phyloP scores from a whole-genome alignment of 1,140 invertebrate species.

The Cydia strobilella region DNA sequence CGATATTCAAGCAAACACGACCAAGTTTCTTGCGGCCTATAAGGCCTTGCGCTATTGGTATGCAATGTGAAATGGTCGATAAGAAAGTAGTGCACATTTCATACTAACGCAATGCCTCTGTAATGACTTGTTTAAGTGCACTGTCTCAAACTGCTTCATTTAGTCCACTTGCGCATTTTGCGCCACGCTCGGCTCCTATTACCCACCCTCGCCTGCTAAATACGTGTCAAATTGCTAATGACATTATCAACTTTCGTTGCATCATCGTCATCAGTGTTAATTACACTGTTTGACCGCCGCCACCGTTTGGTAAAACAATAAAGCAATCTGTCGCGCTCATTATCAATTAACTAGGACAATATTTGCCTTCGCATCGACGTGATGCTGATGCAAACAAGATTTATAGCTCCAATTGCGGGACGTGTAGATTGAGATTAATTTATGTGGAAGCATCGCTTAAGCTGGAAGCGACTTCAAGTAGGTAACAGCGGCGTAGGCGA shows the following conservation, averaged over 20 bases:
- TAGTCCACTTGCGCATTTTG: conserved; percentile 52
- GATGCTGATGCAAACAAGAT: conserved; percentile 36
- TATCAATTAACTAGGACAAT: conserved; percentile 54
- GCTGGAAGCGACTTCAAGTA: conserved; percentile 62
- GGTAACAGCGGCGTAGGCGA: conserved; percentile 75
- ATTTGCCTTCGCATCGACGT: conserved; percentile 40
- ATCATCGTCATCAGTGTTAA: conserved; percentile 60
- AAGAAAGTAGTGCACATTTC: background rate
- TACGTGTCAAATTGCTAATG: conserved; percentile 73
- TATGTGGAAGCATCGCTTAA: conserved; percentile 69
- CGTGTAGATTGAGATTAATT: conserved; percentile 36
- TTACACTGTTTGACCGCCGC: conserved; percentile 56
- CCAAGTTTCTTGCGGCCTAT: background rate
- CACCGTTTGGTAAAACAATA: conserved; percentile 63
- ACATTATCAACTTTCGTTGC: conserved; percentile 75
- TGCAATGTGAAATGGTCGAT: background rate
- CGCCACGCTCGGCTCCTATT: conserved; percentile 57
- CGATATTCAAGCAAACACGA: background rate
- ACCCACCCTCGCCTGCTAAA: conserved; percentile 66
- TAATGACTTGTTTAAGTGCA: conserved; percentile 57
- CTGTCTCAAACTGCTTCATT: conserved; percentile 59
- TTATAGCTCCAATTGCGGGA: conserved; percentile 13
- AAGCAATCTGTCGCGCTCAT: conserved; percentile 63
- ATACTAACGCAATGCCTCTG: conserved; percentile 34
- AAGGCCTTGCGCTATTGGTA: background rate